Conservation (phyloP, 1,140 invertebrate genomes). For the Elysia chlorotica region DNA sequence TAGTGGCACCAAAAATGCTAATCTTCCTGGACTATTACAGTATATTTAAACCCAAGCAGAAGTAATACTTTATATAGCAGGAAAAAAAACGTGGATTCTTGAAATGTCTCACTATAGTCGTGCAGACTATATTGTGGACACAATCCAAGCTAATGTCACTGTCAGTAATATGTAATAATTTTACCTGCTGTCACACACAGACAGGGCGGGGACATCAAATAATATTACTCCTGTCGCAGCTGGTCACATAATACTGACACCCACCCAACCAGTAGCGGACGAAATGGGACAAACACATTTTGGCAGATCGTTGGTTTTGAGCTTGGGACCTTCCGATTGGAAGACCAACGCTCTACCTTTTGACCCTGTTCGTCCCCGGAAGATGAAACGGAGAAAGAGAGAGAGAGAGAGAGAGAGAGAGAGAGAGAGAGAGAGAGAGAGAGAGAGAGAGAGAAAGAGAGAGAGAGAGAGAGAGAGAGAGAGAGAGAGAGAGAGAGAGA, state of each 20-base stretch:
- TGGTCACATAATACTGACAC: not conserved
- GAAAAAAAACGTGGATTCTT: too few species aligned
- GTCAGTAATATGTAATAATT: too few species aligned
- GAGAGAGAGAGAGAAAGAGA: not conserved
- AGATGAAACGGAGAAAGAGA: not conserved
- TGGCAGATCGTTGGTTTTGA: not conserved
- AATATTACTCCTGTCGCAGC: not conserved
- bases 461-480: not conserved
- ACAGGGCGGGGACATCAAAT: not conserved
- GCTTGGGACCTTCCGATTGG: not conserved
- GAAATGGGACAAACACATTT: not conserved
- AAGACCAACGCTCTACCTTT: not conserved
- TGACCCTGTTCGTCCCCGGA: not conserved
- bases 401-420: not conserved
- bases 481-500: not conserved
- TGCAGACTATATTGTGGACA: too few species aligned
- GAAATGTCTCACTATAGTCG: too few species aligned
- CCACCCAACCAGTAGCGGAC: not conserved
- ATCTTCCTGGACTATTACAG: too few species aligned
- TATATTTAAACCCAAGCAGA: too few species aligned
- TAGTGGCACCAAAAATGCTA: too few species aligned
- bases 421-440: not conserved
- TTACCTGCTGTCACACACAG: too few species aligned
- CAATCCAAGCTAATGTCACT: too few species aligned
- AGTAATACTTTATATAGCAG: too few species aligned